A percentile compares a stretch with the other conserved stretches of the same genome.
Evolutionary conservation across 2,888 invertebrate species (phyloP).

Genomic region (Platycheirus rosarum): DNA sequence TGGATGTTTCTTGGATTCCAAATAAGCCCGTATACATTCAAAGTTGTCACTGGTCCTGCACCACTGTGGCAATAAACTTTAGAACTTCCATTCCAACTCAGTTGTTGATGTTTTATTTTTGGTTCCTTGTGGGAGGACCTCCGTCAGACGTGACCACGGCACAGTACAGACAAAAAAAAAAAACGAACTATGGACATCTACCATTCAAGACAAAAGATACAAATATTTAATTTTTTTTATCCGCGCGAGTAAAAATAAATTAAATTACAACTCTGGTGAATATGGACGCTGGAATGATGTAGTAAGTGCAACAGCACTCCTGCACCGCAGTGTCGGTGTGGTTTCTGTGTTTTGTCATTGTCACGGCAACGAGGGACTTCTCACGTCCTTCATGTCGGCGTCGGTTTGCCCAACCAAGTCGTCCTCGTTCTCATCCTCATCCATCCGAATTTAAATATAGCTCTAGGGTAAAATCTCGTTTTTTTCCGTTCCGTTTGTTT

Average conservation of each 20-base stretch:
- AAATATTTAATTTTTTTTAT: conserved; percentile 29
- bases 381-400: conserved; percentile 14
- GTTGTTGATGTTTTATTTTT: conserved; percentile 39
- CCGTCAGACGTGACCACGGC: conserved; percentile 38
- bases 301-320: conserved; percentile 36
- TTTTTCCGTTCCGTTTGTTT: conserved; percentile 24
- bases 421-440: background rate
- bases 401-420: background rate
- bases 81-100: too few relatives aligned
- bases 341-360: conserved; percentile 70
- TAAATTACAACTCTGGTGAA: conserved; percentile 65
- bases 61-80: conserved; percentile 32
- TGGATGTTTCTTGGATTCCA: conserved; percentile 44
- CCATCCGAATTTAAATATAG: conserved; percentile 43
- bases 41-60: conserved; percentile 38
- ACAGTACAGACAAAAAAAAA: background rate
- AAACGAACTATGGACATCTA: conserved; percentile 20
- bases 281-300: conserved; percentile 53
- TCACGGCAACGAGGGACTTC: conserved; percentile 51
- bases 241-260: conserved; percentile 56
- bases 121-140: conserved; percentile 21
- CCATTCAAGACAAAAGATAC: conserved; percentile 34
- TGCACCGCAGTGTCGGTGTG: conserved; percentile 69
- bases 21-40: conserved; percentile 51
- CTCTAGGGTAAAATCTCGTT: conserved; percentile 35